Conservation (phyloP, 2,888 invertebrate genomes). For the Rhogogaster chlorosoma region DNA sequence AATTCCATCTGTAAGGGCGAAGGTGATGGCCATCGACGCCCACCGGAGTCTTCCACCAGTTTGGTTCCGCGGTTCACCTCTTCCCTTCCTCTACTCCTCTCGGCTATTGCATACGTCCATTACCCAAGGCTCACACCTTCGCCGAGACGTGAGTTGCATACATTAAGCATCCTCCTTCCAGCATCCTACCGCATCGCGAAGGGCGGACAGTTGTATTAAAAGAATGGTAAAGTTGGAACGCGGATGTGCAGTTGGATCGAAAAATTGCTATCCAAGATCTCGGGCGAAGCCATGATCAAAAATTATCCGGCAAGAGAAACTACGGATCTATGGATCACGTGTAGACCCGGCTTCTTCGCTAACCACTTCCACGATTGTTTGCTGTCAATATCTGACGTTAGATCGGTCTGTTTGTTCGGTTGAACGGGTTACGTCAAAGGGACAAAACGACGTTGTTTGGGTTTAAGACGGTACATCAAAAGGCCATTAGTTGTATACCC, state of each 20-base stretch:
- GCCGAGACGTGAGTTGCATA: background rate
- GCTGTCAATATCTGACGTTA: background rate
- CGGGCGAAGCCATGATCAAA: background rate
- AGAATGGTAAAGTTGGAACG: background rate
- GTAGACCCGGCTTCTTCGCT: background rate
- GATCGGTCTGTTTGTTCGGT: background rate
- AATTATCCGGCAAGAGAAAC: background rate
- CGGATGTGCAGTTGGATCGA: background rate
- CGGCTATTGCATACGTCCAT: slow-evolving; percentile 1
- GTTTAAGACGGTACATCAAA: slow-evolving; percentile 18
- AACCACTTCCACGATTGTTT: background rate
- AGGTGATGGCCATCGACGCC: slow-evolving; percentile 11
- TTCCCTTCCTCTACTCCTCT: background rate
- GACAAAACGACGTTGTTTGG: slow-evolving; percentile 35
- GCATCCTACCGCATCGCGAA: background rate
- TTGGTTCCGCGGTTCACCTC: background rate
- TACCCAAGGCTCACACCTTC: slow-evolving; percentile 18
- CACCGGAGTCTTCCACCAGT: background rate
- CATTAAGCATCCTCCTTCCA: slow-evolving; percentile 3
- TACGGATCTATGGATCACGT: background rate
- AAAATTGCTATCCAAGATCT: background rate
- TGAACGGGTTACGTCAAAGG: slow-evolving; percentile 21
- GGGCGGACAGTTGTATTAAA: background rate
- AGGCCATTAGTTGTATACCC: slow-evolving; percentile 30
- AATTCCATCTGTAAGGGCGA: slow-evolving; percentile 4